A percentile compares a stretch with the other conserved stretches of the same genome.
Conservation (phyloP, 2,797 vertebrate species). For the Phataginus tetradactyla region DNA sequence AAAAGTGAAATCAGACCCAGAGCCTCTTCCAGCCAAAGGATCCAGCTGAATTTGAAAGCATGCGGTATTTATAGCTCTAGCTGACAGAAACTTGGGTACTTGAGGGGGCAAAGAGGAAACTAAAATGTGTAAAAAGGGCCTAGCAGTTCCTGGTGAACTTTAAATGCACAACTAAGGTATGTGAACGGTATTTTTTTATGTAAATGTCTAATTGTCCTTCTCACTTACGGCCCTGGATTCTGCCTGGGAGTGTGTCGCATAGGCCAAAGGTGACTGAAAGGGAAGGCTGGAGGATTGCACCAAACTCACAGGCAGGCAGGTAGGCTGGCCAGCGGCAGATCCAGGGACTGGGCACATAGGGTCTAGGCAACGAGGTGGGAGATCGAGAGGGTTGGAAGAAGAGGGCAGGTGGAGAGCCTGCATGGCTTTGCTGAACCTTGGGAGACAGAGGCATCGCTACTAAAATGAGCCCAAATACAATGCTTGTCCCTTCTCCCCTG, state of each 20-base stretch:
- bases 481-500: background rate
- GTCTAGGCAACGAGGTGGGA: rapidly evolving
- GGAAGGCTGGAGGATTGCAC: no score
- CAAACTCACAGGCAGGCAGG: background rate
- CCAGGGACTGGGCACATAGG: rapidly evolving
- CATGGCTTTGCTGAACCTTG: background rate
- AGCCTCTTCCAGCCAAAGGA: background rate
- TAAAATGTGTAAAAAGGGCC: background rate
- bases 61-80: background rate
- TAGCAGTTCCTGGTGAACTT: background rate
- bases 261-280: background rate
- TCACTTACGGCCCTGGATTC: background rate
- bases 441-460: background rate
- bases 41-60: background rate
- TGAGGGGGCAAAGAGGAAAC: background rate
- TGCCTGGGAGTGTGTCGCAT: rapidly evolving
- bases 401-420: rapidly evolving
- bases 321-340: background rate
- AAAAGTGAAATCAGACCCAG: background rate
- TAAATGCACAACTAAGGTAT: background rate
- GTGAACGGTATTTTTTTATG: background rate
- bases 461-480: background rate
- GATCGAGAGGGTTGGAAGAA: background rate
- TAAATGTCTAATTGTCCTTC: background rate
- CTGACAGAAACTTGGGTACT: background rate